Evolutionary conservation across 2,888 invertebrate genomes (phyloP).

Genomic region (Prenolepis imparis): DNA sequence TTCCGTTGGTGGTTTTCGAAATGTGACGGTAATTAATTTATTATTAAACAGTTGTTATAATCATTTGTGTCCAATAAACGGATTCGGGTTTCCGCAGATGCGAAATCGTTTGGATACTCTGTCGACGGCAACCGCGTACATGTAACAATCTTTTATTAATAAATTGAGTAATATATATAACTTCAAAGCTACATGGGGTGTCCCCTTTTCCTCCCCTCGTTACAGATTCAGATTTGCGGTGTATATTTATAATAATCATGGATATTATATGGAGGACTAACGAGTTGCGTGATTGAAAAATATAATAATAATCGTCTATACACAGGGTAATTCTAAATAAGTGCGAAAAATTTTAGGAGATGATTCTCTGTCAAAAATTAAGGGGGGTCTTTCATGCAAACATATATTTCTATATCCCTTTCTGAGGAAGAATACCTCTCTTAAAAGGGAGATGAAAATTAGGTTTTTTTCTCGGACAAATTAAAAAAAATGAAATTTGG

Average conservation of each 20-base stretch:
- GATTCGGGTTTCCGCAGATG: slow-evolving; percentile 7
- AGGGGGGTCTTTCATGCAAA: no score
- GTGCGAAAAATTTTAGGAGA: no score
- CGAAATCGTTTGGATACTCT: background rate
- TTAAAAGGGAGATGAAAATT: no score
- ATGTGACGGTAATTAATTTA: slow-evolving; percentile 26
- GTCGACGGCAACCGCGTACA: background rate
- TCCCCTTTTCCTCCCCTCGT: no score
- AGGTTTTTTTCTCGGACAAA: no score
- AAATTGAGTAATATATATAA: background rate
- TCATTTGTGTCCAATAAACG: background rate
- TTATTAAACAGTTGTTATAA: slow-evolving; percentile 8
- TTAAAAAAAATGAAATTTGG: no score
- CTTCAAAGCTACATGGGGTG: background rate
- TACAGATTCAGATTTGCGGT: background rate
- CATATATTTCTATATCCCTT: no score
- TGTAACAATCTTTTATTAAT: slow-evolving; percentile 14
- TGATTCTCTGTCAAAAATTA: no score
- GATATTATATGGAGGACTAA: background rate
- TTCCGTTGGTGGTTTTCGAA: slow-evolving; percentile 23
- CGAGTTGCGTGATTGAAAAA: background rate
- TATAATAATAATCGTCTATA: no score
- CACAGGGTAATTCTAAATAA: no score
- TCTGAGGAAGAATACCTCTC: no score
- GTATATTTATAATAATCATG: background rate